phyloP scores from a whole-genome alignment of 2,113 vertebrate genomes.

The Cairina moschata region DNA sequence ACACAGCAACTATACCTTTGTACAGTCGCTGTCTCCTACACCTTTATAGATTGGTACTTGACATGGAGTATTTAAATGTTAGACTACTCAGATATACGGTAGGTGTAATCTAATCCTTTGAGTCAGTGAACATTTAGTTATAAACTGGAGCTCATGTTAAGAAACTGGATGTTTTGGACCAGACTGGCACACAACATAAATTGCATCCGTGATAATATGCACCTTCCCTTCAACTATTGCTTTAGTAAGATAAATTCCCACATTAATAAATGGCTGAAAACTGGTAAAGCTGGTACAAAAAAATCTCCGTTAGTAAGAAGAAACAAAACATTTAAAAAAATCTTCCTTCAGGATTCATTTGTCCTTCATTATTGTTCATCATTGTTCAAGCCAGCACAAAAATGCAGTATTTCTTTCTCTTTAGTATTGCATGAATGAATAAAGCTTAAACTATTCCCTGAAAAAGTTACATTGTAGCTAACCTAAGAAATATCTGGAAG shows the following conservation, averaged over 20 bases:
- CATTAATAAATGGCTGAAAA: slow-evolving; percentile 94
- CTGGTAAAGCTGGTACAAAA: slow-evolving; percentile 97
- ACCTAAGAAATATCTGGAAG: slow-evolving; percentile 91
- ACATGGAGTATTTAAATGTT: slow-evolving; percentile 40
- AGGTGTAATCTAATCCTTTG: slow-evolving; percentile 86
- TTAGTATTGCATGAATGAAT: slow-evolving; percentile 93
- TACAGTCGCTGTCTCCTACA: slow-evolving; percentile 47
- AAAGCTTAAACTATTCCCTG: slow-evolving; percentile 92
- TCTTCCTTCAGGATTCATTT: slow-evolving; percentile 85
- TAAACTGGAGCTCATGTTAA: slow-evolving; percentile 83
- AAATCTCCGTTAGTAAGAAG: slow-evolving; percentile 90
- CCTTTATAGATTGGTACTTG: slow-evolving; percentile 52
- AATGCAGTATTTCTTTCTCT: slow-evolving; percentile 87
- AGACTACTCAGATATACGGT: slow-evolving; percentile 70
- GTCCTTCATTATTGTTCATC: slow-evolving; percentile 88
- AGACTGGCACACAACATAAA: slow-evolving; percentile 94
- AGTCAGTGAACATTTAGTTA: slow-evolving; percentile 83
- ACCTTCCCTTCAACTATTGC: slow-evolving; percentile 94
- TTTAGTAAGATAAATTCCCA: slow-evolving; percentile 94
- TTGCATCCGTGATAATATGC: slow-evolving; percentile 96
- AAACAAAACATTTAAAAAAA: slow-evolving; percentile 88
- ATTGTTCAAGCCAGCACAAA: slow-evolving; percentile 87
- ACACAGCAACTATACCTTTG: slow-evolving; percentile 28
- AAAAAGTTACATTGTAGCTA: slow-evolving; percentile 87
- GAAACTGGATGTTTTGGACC: slow-evolving; percentile 82